Base-by-base conservation (phyloP, 1,140 invertebrate species). In the Drosophila mayri region DNA sequence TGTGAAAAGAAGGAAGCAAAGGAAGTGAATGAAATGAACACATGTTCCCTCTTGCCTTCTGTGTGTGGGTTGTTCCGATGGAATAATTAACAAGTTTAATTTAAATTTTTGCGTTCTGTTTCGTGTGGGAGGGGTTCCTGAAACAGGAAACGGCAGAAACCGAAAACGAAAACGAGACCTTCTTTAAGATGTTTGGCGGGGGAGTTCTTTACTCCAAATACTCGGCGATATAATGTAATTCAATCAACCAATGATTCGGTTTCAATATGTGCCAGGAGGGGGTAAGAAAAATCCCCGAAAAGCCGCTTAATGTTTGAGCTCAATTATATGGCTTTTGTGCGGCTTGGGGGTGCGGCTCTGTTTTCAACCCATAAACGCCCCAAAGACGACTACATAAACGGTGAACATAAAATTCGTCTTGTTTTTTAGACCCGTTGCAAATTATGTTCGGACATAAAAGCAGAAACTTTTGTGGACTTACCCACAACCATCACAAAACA, bases 81-180 rank as follows among this genome's bases (percentile, higher is more conserved):
- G 44, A 64, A 79, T 88, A 88, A 88, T 88, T 88, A 88, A 90
- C 77, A 78, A 85, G 81, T 81, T 85, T 76, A 85, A 90, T 90
- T 90, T 90, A 90, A 84, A 88, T 90, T 79, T 87, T 79, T 87
- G 76, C 47, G 47, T 72, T 47, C 67, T 71, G 43, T 46, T 52
- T 76, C 32, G 76, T 46, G 77, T 84, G 77, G 81, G 76, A 44
- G 41, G 55, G 30, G 50, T 22, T 32, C n/a, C 18, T 43, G 14
- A 37, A 88, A 47, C 84, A 79, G 84, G 84, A 87, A 88, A 71
- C 62, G 44, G 38, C n/a, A 32, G 63, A 76, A 76, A 76, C 49
- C 64, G 57, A 68, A 76, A 68, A 60, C 64, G 57, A 68, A 76
- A 68, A 60, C 43, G 55, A 61, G 66, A 43, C 63, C 47, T 25